Base-by-base conservation (phyloP, 1,140 invertebrate species). In the Elysia chlorotica region DNA sequence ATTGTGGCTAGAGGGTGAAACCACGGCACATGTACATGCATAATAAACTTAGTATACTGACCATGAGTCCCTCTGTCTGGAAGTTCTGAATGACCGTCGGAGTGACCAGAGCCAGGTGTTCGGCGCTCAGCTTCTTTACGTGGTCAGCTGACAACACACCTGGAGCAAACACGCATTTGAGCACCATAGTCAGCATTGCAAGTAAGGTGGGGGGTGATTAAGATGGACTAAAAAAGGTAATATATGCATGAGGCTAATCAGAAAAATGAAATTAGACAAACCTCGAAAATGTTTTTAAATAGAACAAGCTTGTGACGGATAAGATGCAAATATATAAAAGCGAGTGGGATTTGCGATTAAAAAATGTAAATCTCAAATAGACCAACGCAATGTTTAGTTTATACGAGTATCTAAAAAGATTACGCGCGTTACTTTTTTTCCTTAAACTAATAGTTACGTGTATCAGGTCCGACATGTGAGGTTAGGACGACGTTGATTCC, bases 71-170 rank as follows among this genome's bases (percentile, higher is more conserved):
- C 35, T 53, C 14, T 23, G 33, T 36, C 2, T 70, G 74, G 19
- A 76, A 53, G 6, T 37, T 57, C 35, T 70, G 28, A 41, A 76
- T 73, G 23, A 73, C 65, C 23, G 23, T 65, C 14, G 70, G 71
- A 2, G 30, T 53, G 33, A 76, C 48, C 21, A 73, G 54, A 4
- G 70, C 38, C 53, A 76, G 48, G 21, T 76, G 74, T 33, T 65
- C 56, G 21, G 57, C n/a, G 21, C 35, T 73, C 38, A 76, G 61
- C 31, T 56, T 35, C 66, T 72, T 53, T 21, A 76, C 37, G 14
- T 59, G 66, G 30, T 65, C 41, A 21, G 37, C 54, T 4, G 30
- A 56, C 65, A 75, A 38, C 10, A 41, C 74, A 67, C 69, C 74
- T 75, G 65, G 0, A 17, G 37, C 37, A 62, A 30, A 17, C 2